Base-by-base conservation (phyloP, 2,888 invertebrate genomes). In the Pemphredon lugubris region DNA sequence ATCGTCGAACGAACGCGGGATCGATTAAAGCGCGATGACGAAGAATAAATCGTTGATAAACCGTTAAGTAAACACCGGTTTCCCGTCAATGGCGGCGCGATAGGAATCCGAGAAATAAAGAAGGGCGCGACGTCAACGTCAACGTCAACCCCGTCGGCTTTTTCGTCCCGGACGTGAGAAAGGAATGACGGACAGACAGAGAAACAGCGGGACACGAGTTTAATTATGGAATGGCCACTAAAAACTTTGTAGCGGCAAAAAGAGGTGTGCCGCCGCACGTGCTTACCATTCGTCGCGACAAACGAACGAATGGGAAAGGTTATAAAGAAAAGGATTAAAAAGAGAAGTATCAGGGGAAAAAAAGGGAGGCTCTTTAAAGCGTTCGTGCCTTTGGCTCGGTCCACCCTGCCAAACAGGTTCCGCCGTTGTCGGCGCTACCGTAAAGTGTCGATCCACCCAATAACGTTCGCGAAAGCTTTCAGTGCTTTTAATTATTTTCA, bases 401-500 rank as follows among this genome's bases (percentile, higher is more conserved):
- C 69, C 72, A 64, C 20, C 73, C 68, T 53, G 53, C 42, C 47
- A 34, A 42, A 26, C 16, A 60, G 37, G 32, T 72, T 72, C 67
- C 53, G 37, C 51, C 55, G 70, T 73, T 61, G 54, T 71, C 64
- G 73, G 57, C 76, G 66, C 50, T 70, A 51, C 66, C 73, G 73
- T 73, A 67, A 75, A 79, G 80, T 78, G 79, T 83, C 84, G 79
- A 83, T 79, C 77, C 75, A 77, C 77, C 83, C 84, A 83, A 84
- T 84, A 78, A 82, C 68, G 79, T 83, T 86, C 77, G 77, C 76
- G 66, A 79, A 68, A 84, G 81, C 81, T 84, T 83, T 85, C 83
- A 81, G 82, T 83, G 81, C 84, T 85, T 86, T 87, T 84, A 86
- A 88, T 88, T 87, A 87, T 88, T 85, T 86, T 81, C 84, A 84